Percentiles rank a stretch among this genome's conserved stretches.
phyloP scores from a whole-genome alignment of 2,888 invertebrate genomes.

The Quadroppia sp. region DNA sequence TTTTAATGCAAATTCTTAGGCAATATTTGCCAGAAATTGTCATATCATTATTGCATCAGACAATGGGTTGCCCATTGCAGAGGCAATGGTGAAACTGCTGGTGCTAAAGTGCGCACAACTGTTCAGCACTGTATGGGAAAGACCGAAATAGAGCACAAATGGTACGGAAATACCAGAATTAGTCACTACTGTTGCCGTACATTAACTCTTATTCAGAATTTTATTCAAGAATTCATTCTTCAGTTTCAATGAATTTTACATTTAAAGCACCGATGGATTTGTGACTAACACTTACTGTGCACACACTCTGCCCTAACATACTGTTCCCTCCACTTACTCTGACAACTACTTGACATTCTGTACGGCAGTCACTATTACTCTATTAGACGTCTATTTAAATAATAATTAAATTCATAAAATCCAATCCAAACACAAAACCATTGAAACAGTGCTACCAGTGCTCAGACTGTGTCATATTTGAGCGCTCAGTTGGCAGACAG shows the following conservation, averaged over 20 bases:
- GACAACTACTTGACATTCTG: not conserved
- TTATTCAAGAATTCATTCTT: too few relatives aligned
- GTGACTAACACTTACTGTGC: too few relatives aligned
- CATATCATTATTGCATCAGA: not conserved
- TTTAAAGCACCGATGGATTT: too few relatives aligned
- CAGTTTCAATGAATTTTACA: not conserved
- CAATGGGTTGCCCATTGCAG: not conserved
- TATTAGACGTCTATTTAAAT: not conserved
- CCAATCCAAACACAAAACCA: not conserved
- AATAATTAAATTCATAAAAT: not conserved
- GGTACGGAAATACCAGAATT: conserved; percentile 6
- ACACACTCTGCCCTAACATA: not conserved
- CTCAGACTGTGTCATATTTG: not conserved
- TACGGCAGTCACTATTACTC: not conserved
- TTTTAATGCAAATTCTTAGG: too few relatives aligned
- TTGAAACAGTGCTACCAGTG: not conserved
- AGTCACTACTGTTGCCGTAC: not conserved
- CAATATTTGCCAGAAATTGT: not conserved
- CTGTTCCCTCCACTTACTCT: not conserved
- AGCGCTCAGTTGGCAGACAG: not conserved
- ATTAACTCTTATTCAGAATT: not conserved
- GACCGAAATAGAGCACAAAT: not conserved
- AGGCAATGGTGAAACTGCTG: not conserved
- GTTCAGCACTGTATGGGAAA: not conserved
- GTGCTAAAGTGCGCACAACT: not conserved